A percentile compares a stretch with the other conserved stretches of the same genome.
These are phyloP conservation scores for Pseudoatta argentina DNA, from an alignment of 1,140 invertebrate genomes.

Conservation along the genomic window DNA sequence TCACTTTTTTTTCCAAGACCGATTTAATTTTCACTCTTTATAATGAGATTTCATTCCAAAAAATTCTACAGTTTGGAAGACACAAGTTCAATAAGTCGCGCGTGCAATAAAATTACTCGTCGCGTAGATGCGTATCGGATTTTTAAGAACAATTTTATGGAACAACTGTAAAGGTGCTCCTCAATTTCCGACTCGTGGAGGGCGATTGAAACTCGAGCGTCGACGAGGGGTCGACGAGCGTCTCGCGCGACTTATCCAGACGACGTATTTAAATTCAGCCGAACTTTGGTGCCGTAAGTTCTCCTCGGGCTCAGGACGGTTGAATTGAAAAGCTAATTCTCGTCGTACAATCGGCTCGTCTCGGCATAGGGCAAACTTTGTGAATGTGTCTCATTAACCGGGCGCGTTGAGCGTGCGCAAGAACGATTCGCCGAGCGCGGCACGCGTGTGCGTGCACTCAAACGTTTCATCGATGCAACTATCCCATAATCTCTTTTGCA, in stretches of 20 bases:
- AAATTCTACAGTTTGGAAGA: background rate
- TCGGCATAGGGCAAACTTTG: conserved; percentile 83
- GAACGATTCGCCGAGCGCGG: conserved; percentile 59
- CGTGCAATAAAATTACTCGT: conserved; percentile 10
- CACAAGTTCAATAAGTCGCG: background rate
- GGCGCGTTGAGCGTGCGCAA: conserved; percentile 76
- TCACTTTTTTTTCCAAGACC: too few relatives aligned
- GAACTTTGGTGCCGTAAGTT: conserved; percentile 80
- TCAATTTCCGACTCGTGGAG: conserved; percentile 26
- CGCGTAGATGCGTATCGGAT: background rate
- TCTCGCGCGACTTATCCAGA: conserved; percentile 75
- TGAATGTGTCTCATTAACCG: conserved; percentile 85
- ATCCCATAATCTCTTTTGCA: conserved; percentile 62
- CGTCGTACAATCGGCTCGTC: conserved; percentile 84
- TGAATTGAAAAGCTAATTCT: conserved; percentile 85
- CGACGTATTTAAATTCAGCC: conserved; percentile 81
- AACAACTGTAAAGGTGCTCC: conserved; percentile 7
- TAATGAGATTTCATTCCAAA: too few relatives aligned
- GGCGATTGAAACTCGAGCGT: conserved; percentile 36
- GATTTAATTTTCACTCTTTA: too few relatives aligned
- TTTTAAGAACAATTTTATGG: conserved; percentile 16
- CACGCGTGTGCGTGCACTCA: conserved; percentile 51
- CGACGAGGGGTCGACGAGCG: conserved; percentile 48
- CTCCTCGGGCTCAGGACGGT: conserved; percentile 69
- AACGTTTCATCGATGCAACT: conserved; percentile 69